phyloP scores from a whole-genome alignment of 2,888 invertebrate genomes.

The Diplazon laetatorius region DNA sequence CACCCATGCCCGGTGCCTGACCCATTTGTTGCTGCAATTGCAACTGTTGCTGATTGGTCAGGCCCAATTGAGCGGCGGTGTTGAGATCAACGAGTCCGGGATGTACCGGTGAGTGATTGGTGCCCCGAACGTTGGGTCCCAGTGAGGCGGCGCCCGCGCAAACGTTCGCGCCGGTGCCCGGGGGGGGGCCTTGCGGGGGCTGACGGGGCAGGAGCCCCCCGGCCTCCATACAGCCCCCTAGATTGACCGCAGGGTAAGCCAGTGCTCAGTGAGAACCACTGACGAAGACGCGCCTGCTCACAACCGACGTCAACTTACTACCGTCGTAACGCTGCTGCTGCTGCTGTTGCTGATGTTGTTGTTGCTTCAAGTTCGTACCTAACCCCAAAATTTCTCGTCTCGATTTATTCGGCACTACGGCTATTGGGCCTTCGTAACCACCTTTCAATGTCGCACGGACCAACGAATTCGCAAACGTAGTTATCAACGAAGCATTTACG shows the following conservation, averaged over 20 bases:
- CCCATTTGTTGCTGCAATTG: constrained; percentile 81
- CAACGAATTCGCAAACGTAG: no score
- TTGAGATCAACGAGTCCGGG: constrained; percentile 72
- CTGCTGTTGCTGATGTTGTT: background rate
- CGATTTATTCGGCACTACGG: no score
- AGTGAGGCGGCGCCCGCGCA: constrained; percentile 72
- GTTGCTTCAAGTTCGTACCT: constrained; percentile 61
- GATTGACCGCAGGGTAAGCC: constrained; percentile 84
- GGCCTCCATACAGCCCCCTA: constrained; percentile 91
- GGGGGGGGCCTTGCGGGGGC: constrained; percentile 86
- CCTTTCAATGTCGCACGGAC: no score
- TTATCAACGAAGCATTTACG: no score
- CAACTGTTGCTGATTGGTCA: constrained; percentile 75
- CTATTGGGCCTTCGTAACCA: constrained; percentile 45
- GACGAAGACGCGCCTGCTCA: constrained; percentile 69
- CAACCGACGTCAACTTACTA: constrained; percentile 58
- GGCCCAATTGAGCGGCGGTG: constrained; percentile 71
- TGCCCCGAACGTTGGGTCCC: constrained; percentile 57
- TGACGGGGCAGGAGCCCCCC: constrained; percentile 88
- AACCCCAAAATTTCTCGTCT: no score
- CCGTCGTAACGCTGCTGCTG: constrained; percentile 58
- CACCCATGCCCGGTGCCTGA: constrained; percentile 84
- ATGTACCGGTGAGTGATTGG: constrained; percentile 74
- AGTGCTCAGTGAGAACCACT: constrained; percentile 84
- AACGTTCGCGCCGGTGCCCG: constrained; percentile 80